Evolutionary conservation across 2,113 vertebrate genomes (phyloP).

Genomic region (Gavia stellata): DNA sequence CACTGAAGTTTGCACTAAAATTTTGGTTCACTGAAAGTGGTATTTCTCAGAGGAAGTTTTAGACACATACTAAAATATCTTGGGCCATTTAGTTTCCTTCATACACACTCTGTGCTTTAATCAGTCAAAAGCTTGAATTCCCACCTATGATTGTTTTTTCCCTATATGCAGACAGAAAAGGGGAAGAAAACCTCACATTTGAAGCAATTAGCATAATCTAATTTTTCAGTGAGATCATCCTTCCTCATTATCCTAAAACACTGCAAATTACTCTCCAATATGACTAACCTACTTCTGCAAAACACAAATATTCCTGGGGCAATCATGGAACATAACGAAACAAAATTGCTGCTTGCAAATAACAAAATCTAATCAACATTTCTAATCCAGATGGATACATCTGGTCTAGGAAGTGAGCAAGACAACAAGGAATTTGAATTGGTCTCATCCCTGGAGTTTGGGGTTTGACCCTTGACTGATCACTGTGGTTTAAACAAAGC

Average conservation of each 20-base stretch:
- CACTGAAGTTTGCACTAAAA: not conserved
- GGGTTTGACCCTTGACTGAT: not conserved
- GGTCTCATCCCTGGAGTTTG: not conserved
- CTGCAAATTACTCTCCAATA: not conserved
- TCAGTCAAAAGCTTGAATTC: not conserved
- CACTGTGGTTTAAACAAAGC: not conserved
- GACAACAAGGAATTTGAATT: not conserved
- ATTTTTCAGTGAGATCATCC: not conserved
- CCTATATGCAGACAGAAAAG: not conserved
- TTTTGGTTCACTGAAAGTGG: not conserved
- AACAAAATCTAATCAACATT: not conserved
- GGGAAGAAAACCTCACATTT: not conserved
- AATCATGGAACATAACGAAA: not conserved
- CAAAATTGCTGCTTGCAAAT: not conserved
- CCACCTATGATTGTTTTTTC: not conserved
- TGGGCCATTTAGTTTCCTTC: not conserved
- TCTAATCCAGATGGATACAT: not conserved
- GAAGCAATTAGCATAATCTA: not conserved
- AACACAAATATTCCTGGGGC: not conserved
- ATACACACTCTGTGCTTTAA: not conserved
- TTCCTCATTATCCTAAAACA: not conserved
- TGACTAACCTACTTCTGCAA: not conserved
- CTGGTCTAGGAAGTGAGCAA: not conserved
- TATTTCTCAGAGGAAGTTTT: not conserved
- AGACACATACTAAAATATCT: not conserved